Conservation (phyloP, 2,113 vertebrate genomes). For the Pedionomus torquatus region DNA sequence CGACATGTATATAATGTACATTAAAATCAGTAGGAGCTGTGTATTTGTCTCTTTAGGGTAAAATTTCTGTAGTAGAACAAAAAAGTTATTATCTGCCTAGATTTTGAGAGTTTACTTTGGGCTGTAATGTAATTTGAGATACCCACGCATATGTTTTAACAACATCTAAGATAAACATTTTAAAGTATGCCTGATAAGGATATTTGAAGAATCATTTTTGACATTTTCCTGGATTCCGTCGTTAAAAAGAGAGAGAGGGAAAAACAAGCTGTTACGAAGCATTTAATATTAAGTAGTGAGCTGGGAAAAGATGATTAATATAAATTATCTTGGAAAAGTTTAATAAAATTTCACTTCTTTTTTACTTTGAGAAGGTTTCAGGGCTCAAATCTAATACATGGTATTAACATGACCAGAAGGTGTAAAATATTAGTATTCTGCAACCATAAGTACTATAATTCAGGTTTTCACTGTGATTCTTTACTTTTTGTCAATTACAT, state of each 20-base stretch:
- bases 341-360: neutral
- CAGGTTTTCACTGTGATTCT: neutral
- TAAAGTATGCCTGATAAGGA: neutral
- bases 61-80: constrained; percentile 34
- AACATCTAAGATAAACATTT: constrained; percentile 13
- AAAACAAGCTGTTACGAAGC: neutral
- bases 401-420: neutral
- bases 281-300: neutral
- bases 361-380: neutral
- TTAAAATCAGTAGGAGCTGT: constrained; percentile 28
- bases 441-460: neutral
- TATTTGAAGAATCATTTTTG: neutral
- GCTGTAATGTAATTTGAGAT: constrained; percentile 10
- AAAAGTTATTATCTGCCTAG: neutral
- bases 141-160: neutral
- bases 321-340: neutral
- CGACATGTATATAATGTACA: neutral
- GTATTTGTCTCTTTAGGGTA: constrained; percentile 40
- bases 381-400: neutral
- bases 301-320: neutral
- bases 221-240: neutral
- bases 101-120: constrained; percentile 37
- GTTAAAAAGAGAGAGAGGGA: neutral
- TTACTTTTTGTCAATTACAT: neutral
- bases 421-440: neutral